These are phyloP conservation scores for Bucorvus abyssinicus DNA, from an alignment of 2,797 vertebrate genomes.

Conservation along the genomic window DNA sequence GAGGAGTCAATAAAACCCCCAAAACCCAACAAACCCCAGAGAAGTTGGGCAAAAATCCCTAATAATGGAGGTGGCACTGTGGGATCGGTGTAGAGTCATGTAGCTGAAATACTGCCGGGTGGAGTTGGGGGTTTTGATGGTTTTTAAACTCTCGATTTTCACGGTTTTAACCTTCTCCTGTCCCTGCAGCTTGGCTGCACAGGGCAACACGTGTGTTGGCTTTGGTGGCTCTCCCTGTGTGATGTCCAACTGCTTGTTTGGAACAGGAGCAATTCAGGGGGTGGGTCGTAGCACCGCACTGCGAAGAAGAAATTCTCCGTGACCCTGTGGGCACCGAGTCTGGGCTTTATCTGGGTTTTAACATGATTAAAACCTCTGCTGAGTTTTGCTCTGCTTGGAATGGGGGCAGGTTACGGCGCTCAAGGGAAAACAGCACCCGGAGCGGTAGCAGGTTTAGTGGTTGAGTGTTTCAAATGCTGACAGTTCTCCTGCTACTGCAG, in stretches of 20 bases:
- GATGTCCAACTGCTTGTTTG: background rate
- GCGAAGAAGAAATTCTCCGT: background rate
- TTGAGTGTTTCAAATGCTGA: background rate
- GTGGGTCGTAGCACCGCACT: fast-evolving
- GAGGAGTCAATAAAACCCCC: fast-evolving
- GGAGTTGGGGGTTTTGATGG: background rate
- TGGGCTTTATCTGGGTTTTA: background rate
- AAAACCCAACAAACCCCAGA: background rate
- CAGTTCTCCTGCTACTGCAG: background rate
- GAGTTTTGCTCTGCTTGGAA: background rate
- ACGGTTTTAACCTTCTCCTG: background rate
- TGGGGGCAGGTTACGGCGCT: background rate
- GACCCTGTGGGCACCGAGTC: background rate
- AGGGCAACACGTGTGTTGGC: fast-evolving
- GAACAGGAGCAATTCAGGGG: background rate
- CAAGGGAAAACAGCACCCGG: background rate
- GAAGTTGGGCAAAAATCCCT: background rate
- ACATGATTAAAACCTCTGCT: background rate
- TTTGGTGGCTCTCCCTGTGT: background rate
- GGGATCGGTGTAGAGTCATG: fast-evolving
- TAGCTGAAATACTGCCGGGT: background rate
- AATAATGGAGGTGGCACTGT: fast-evolving
- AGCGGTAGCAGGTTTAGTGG: background rate
- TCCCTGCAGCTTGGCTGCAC: background rate
- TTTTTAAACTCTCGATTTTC: background rate